Evolutionary conservation across 2,888 invertebrate genomes (phyloP).

Genomic region (Agrenia bidenticulata): DNA sequence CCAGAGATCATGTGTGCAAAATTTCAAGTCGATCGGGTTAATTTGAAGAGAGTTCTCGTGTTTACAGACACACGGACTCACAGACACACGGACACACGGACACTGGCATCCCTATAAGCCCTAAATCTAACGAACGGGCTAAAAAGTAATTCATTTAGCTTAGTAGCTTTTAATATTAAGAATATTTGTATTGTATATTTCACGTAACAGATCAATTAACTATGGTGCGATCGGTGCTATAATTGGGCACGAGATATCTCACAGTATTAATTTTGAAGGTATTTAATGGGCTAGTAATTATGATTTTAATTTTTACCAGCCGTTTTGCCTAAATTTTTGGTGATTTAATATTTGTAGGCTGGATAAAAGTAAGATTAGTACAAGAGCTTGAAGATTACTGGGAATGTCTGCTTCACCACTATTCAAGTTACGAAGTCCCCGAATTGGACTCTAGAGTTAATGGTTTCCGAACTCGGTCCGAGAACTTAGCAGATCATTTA

Average conservation of each 20-base stretch:
- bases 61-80: no score
- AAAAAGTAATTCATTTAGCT: no score
- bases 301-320: no score
- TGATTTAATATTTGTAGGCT: conserved; percentile 16
- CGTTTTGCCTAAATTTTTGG: no score
- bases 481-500: conserved; percentile 45
- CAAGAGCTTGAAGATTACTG: conserved; percentile 31
- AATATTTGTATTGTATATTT: not conserved
- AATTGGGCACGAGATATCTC: conserved; percentile 41
- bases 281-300: no score
- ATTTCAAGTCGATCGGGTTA: no score
- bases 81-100: no score
- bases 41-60: not conserved
- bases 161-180: no score
- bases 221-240: conserved; percentile 36
- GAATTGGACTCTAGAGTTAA: conserved; percentile 41
- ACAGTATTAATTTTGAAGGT: conserved; percentile 40
- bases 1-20: no score
- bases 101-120: no score
- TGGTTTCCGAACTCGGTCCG: conserved; percentile 39
- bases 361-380: conserved; percentile 37
- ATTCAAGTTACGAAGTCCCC: conserved; percentile 38
- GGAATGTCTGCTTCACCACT: conserved; percentile 36
- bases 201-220: conserved; percentile 6
- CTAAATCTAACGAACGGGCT: no score